Percentiles rank a stretch among this genome's conserved stretches.
Evolutionary conservation across 2,888 invertebrate species (phyloP).

Genomic region (Taphrorychus bicolor): DNA sequence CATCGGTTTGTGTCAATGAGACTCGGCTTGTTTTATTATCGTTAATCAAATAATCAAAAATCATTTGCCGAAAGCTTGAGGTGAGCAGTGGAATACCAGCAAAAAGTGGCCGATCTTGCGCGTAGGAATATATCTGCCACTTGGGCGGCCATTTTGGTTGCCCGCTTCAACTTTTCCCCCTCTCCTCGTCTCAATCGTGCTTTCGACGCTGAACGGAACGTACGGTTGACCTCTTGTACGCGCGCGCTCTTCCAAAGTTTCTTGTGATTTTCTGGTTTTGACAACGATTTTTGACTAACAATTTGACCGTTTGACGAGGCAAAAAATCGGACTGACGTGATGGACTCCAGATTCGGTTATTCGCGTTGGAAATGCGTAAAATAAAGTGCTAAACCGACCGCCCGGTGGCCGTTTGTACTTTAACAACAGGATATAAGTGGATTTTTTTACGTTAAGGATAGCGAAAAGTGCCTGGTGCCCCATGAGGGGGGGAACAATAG

Average conservation of each 20-base stretch:
- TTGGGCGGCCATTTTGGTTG: slow-evolving; percentile 57
- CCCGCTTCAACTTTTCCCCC: slow-evolving; percentile 41
- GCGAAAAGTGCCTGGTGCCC: slow-evolving; percentile 53
- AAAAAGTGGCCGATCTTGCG: slow-evolving; percentile 42
- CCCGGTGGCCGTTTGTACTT: background rate
- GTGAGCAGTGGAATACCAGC: background rate
- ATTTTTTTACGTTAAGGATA: slow-evolving; percentile 61
- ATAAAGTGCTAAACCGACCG: slow-evolving; percentile 7
- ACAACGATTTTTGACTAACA: slow-evolving; percentile 27
- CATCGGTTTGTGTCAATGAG: background rate
- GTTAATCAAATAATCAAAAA: background rate
- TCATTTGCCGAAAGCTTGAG: background rate
- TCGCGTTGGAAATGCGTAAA: background rate
- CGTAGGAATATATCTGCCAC: slow-evolving; percentile 54
- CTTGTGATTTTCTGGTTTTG: slow-evolving; percentile 21
- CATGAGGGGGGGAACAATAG: slow-evolving; percentile 57
- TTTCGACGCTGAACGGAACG: slow-evolving; percentile 47
- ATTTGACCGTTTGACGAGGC: slow-evolving; percentile 17
- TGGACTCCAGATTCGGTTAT: background rate
- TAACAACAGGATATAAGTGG: slow-evolving; percentile 47
- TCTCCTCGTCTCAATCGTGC: slow-evolving; percentile 45
- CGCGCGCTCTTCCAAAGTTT: slow-evolving; percentile 32
- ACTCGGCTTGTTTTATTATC: background rate
- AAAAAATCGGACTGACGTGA: background rate
- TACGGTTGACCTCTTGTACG: slow-evolving; percentile 43